Evolutionary conservation across 2,888 invertebrate genomes (phyloP).

Genomic region (Argyresthia goedartella): DNA sequence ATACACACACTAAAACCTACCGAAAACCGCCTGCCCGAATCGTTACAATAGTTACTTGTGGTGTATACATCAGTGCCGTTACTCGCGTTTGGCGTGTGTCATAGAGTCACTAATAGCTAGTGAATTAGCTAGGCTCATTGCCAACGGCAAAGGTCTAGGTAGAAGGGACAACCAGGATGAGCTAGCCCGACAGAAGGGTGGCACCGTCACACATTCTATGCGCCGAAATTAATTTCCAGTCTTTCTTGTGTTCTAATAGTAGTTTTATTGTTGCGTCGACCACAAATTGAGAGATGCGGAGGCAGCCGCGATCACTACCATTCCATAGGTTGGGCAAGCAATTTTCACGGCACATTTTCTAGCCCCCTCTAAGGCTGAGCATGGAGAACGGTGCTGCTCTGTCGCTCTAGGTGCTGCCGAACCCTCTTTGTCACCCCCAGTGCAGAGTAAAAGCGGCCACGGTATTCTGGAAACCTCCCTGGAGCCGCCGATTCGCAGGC

Average conservation of each 20-base stretch:
- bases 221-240: conserved; percentile 11
- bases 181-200: no score
- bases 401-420: conserved; percentile 9
- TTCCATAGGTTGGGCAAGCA: neutral
- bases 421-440: conserved; percentile 7
- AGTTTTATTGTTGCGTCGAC: conserved; percentile 17
- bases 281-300: conserved; percentile 8
- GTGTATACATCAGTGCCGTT: no score
- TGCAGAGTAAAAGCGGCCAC: conserved; percentile 13
- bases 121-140: no score
- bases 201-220: no score
- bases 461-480: neutral
- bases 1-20: no score
- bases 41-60: no score
- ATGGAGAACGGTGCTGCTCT: conserved; percentile 11
- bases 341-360: conserved; percentile 7
- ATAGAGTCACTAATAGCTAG: no score
- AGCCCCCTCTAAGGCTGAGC: conserved; percentile 3
- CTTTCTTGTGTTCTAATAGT: conserved; percentile 5
- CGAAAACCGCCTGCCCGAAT: no score
- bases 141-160: no score
- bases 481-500: conserved; percentile 4
- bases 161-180: no score
- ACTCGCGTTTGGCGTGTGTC: no score
- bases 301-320: conserved; percentile 6